phyloP scores from a whole-genome alignment of 2,888 invertebrate species.

The Papilio protenor region DNA sequence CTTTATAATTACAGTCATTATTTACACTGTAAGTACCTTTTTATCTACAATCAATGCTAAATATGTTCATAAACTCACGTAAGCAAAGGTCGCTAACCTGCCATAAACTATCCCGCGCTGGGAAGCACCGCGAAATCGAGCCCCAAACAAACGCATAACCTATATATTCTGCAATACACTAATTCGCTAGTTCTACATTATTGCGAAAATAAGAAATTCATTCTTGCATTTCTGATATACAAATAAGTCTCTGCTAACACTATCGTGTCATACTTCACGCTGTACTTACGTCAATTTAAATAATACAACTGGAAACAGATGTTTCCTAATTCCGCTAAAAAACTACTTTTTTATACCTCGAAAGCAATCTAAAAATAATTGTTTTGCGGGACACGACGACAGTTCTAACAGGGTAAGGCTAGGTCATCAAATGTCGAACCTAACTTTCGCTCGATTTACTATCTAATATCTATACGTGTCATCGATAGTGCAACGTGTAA shows the following conservation, averaged over 20 bases:
- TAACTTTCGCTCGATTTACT: slow-evolving; percentile 70
- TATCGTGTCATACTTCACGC: slow-evolving; percentile 51
- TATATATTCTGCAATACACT: slow-evolving; percentile 51
- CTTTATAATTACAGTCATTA: slow-evolving; percentile 12
- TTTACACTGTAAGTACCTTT: slow-evolving; percentile 17
- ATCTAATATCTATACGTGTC: slow-evolving; percentile 62
- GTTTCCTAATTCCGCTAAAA: slow-evolving; percentile 50
- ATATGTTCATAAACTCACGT: slow-evolving; percentile 35
- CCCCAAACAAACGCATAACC: slow-evolving; percentile 66
- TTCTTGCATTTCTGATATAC: slow-evolving; percentile 54
- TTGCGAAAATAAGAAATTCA: slow-evolving; percentile 56
- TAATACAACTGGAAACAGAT: slow-evolving; percentile 52
- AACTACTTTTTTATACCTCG: slow-evolving; percentile 55
- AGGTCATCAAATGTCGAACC: slow-evolving; percentile 69
- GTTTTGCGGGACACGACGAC: slow-evolving; percentile 66
- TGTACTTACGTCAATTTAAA: slow-evolving; percentile 54
- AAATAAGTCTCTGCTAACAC: slow-evolving; percentile 57
- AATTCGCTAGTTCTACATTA: slow-evolving; percentile 52
- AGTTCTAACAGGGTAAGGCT: slow-evolving; percentile 73
- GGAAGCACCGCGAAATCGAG: slow-evolving; percentile 64
- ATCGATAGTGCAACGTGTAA: slow-evolving; percentile 59
- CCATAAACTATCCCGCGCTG: slow-evolving; percentile 56
- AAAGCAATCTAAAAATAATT: slow-evolving; percentile 73
- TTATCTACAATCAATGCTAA: slow-evolving; percentile 33
- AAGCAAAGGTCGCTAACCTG: slow-evolving; percentile 62